These are phyloP conservation scores for Astropecten irregularis DNA, from an alignment of 53 echinoderm and acorn worm species.

Conservation along the genomic window DNA sequence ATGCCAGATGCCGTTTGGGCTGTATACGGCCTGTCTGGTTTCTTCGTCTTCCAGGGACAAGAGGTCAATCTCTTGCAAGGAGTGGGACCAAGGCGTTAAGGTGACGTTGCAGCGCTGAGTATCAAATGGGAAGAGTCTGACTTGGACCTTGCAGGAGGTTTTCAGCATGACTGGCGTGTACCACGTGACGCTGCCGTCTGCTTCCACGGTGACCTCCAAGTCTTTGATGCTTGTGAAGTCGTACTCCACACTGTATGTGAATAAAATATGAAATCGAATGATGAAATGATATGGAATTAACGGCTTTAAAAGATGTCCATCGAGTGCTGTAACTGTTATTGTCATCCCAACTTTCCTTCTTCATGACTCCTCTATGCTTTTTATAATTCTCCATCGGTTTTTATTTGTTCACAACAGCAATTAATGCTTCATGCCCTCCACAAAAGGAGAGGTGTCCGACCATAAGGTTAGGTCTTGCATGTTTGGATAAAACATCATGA, in stretches of 20 bases:
- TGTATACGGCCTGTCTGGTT: slow-evolving; percentile 40
- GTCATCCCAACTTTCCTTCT: too few species aligned
- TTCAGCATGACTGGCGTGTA: slow-evolving; percentile 60
- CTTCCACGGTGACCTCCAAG: slow-evolving; percentile 19
- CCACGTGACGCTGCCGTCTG: slow-evolving; percentile 61
- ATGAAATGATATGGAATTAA: too few species aligned
- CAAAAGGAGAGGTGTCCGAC: too few species aligned
- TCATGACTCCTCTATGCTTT: too few species aligned
- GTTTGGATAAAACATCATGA: too few species aligned
- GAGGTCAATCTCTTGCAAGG: slow-evolving; percentile 28
- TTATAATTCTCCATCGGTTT: too few species aligned
- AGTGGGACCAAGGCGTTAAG: slow-evolving; percentile 56
- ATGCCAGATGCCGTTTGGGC: slow-evolving; percentile 70
- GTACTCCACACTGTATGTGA: slow-evolving; percentile 61
- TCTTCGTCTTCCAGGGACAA: slow-evolving; percentile 6
- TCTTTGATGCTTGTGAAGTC: slow-evolving; percentile 53
- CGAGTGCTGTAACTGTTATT: too few species aligned
- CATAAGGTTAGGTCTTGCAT: too few species aligned
- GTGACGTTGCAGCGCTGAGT: slow-evolving; percentile 59
- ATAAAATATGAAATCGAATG: too few species aligned
- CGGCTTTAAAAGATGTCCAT: too few species aligned
- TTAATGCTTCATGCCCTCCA: too few species aligned
- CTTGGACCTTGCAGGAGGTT: slow-evolving; percentile 62
- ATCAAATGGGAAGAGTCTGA: slow-evolving; percentile 73
- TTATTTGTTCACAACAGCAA: too few species aligned